phyloP scores from a whole-genome alignment of 2,113 vertebrate genomes.

The Maccullochella peelii region DNA sequence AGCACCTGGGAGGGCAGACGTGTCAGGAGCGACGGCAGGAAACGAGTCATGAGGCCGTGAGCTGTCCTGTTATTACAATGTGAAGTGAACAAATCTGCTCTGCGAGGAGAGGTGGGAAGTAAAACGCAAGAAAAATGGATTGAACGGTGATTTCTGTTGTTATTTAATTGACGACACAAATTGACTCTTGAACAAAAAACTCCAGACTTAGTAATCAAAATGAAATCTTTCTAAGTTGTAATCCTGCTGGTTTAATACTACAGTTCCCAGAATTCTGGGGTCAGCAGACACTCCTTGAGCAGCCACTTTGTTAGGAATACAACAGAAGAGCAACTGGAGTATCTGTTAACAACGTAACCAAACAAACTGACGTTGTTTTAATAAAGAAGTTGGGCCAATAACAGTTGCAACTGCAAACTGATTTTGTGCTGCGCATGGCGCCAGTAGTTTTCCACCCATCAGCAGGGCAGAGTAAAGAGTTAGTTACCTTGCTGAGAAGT shows the following conservation, averaged over 20 bases:
- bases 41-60: not conserved
- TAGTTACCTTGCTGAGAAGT: not conserved
- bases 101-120: not conserved
- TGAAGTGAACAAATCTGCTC: not conserved
- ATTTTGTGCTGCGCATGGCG: too few relatives aligned
- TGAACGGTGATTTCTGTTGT: not conserved
- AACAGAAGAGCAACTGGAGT: not conserved
- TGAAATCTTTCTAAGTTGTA: too few relatives aligned
- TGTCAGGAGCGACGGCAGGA: not conserved
- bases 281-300: not conserved
- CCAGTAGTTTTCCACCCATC: not conserved
- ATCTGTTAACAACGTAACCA: not conserved
- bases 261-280: not conserved
- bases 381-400: not conserved
- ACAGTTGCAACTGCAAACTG: too few relatives aligned
- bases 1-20: conserved; percentile 4
- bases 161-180: not conserved
- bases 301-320: too few relatives aligned
- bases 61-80: conserved; percentile 25
- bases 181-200: too few relatives aligned
- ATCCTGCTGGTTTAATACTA: not conserved
- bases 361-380: not conserved
- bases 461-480: not conserved
- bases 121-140: not conserved
- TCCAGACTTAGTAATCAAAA: too few relatives aligned